phyloP scores from a whole-genome alignment of 2,113 vertebrate species.

The Indri indri region DNA sequence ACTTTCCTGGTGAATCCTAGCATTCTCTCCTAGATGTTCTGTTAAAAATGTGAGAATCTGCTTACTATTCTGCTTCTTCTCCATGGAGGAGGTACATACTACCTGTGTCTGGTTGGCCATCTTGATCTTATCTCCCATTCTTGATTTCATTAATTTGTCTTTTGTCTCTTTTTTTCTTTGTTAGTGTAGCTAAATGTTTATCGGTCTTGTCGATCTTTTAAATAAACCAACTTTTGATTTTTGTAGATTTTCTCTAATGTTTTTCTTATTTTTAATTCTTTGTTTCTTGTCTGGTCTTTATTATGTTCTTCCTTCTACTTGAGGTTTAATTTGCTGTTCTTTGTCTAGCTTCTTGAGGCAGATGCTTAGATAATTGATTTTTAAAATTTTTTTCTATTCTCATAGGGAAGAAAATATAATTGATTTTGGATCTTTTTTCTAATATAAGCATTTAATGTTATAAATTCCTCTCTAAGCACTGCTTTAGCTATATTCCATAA shows the following conservation, averaged over 20 bases:
- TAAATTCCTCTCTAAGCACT: neutral
- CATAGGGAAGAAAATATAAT: too few species aligned
- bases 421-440: too few species aligned
- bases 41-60: too few species aligned
- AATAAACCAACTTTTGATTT: neutral
- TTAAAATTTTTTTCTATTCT: neutral
- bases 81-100: too few species aligned
- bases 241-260: neutral
- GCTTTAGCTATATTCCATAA: neutral
- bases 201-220: neutral
- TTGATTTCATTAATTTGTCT: neutral
- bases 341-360: neutral
- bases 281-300: neutral
- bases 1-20: too few species aligned
- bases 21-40: too few species aligned
- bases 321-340: neutral
- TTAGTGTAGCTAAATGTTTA: neutral
- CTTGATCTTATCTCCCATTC: neutral
- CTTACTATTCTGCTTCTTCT: too few species aligned
- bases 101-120: too few species aligned
- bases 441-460: neutral
- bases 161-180: neutral
- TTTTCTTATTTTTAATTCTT: neutral
- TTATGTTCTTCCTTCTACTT: neutral
- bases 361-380: neutral